These are phyloP conservation scores for Drosophila tani DNA, from an alignment of 1,140 invertebrate species.

Conservation along the genomic window DNA sequence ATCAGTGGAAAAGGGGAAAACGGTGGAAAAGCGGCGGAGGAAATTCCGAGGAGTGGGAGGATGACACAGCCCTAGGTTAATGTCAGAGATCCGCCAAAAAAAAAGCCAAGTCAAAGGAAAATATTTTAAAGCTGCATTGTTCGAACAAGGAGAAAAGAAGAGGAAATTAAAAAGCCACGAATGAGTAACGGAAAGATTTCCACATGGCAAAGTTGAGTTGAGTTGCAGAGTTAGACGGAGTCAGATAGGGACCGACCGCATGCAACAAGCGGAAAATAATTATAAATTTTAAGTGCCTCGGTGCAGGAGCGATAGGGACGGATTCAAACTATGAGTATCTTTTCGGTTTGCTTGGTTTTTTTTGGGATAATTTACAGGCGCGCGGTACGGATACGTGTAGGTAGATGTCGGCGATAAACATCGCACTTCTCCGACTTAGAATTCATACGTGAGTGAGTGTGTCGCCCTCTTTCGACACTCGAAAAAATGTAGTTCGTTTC, in stretches of 20 bases:
- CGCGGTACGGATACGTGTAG: constrained; percentile 53
- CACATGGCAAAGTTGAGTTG: constrained; percentile 39
- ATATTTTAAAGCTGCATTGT: constrained; percentile 66
- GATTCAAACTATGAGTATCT: constrained; percentile 13
- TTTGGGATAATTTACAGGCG: constrained; percentile 57
- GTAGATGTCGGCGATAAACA: constrained; percentile 59
- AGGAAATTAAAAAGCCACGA: constrained; percentile 62
- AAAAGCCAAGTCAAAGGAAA: constrained; percentile 25
- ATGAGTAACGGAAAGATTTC: constrained; percentile 67
- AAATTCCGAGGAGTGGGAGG: constrained; percentile 17
- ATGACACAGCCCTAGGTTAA: constrained; percentile 54
- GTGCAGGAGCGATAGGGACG: constrained; percentile 20
- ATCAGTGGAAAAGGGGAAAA: constrained; percentile 39
- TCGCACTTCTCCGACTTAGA: constrained; percentile 60
- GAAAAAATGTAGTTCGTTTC: not conserved
- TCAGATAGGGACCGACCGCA: constrained; percentile 2
- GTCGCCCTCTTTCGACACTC: constrained; percentile 14
- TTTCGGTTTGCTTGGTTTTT: constrained; percentile 41
- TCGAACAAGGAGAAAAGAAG: constrained; percentile 12
- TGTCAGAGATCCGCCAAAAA: constrained; percentile 52
- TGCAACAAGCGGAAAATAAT: constrained; percentile 79
- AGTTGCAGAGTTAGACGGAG: constrained; percentile 4
- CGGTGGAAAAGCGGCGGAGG: constrained; percentile 13
- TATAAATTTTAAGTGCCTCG: constrained; percentile 70
- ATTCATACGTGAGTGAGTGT: constrained; percentile 50